phyloP scores from a whole-genome alignment of 1,140 invertebrate species.

The Meteorus sp. region DNA sequence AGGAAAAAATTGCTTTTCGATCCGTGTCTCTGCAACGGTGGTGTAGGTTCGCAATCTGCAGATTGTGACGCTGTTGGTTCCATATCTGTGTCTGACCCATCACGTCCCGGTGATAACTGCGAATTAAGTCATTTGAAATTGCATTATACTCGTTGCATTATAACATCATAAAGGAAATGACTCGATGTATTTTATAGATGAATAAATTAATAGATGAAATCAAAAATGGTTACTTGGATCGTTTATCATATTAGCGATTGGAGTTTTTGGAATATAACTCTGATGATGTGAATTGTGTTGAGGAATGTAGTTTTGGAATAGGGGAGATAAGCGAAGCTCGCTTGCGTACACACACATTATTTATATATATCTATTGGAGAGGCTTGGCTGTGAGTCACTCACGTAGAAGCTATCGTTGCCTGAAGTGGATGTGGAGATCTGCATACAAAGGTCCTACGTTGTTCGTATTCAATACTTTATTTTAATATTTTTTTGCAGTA shows the following conservation, averaged over 20 bases:
- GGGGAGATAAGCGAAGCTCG: neutral
- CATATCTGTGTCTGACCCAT: conserved; percentile 77
- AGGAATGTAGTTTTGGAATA: no score
- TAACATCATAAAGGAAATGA: no score
- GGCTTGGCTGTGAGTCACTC: conserved; percentile 14
- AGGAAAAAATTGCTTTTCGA: conserved; percentile 92
- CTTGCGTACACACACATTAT: neutral
- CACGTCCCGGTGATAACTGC: conserved; percentile 78
- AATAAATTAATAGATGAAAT: no score
- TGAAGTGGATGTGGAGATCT: conserved; percentile 21
- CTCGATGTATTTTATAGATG: no score
- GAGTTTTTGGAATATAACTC: no score
- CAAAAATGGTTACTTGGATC: no score
- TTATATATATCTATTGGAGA: conserved; percentile 1
- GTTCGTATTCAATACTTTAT: neutral
- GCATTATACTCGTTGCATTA: no score
- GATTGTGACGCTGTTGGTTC: conserved; percentile 85
- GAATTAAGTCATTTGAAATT: neutral
- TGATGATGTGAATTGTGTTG: no score
- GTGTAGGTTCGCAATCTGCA: conserved; percentile 91
- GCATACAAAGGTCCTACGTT: conserved; percentile 17
- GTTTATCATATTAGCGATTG: no score
- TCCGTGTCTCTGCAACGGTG: conserved; percentile 84
- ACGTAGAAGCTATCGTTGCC: conserved; percentile 22
- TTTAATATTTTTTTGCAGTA: no score